Evolutionary conservation across 2,797 vertebrate genomes (phyloP), one percentile per base, ranked within the genome.

Genomic region (Jordanella pulchra): DNA sequence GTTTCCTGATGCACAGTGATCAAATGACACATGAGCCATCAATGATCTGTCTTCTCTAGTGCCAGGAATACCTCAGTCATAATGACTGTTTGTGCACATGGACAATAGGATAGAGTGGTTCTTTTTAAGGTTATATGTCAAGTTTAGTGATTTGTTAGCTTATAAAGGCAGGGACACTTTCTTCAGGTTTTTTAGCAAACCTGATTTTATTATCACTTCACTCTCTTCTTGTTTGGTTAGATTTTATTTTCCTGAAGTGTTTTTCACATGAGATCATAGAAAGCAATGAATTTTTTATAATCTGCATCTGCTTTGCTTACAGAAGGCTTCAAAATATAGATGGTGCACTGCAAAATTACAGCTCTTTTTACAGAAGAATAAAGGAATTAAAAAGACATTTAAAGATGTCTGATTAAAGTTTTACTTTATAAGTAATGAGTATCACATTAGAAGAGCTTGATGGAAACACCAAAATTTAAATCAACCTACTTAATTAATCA

Each of bases 1-100:
- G 2, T 65, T 77, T 44, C 58, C 71, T 82, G 77, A 80, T 75
- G 3, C 45, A 27, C 14, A 71, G 56, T 74, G 51, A 81, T 82
- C 72, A 54, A 60, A 58, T 74, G 61, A 79, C 53, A 76, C 53
- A 76, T 44, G 75, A 67, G 27, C 44, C 39, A 27, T 66, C 77
- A 56, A 71, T 79, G 55, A 45, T 71, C 13, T 64, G 18, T 44
- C 15, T 30, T n/a, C n/a, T 23, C 0, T 4, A 72, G 5, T 10
- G 44, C 45, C n/a, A 61, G 45, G 47, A 72, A 28, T 67, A 55
- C 71, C 74, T 30, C 50, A 25, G 58, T 75, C 48, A 10, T 58
- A 44, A 66, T 18, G 28, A 25, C 51, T 51, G 65, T 12, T 32
- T 32, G 18, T 30, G 7, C 71, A 4, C n/a, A 1, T 28, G 55